A percentile compares a stretch with the other conserved stretches of the same genome.
phyloP scores from a whole-genome alignment of 1,140 invertebrate species.

The Drosophila setifemur region DNA sequence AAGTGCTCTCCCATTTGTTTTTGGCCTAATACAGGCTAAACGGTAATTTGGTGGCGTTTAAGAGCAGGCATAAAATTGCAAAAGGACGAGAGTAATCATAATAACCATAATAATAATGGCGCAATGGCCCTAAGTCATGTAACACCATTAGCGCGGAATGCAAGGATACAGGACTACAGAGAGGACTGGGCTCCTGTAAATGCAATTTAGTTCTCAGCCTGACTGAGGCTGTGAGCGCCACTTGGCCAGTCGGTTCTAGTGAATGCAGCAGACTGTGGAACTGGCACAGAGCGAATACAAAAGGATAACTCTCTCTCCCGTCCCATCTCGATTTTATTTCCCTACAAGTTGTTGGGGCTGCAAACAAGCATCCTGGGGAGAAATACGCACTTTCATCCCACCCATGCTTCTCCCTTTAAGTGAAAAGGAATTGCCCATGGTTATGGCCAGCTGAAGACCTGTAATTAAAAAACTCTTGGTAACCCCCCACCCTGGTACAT shows the following conservation, averaged over 20 bases:
- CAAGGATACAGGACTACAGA: neutral
- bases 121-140: slow-evolving; percentile 57
- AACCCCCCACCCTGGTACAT: neutral
- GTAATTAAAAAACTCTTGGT: slow-evolving; percentile 70
- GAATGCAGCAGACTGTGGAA: slow-evolving; percentile 77
- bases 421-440: slow-evolving; percentile 61
- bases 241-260: slow-evolving; percentile 71
- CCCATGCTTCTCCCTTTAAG: slow-evolving; percentile 4
- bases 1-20: slow-evolving; percentile 5
- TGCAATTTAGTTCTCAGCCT: slow-evolving; percentile 69
- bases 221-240: slow-evolving; percentile 36
- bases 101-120: slow-evolving; percentile 54
- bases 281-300: slow-evolving; percentile 68
- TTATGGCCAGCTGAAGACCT: slow-evolving; percentile 49
- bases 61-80: slow-evolving; percentile 19
- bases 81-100: slow-evolving; percentile 42
- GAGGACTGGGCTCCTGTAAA: slow-evolving; percentile 58
- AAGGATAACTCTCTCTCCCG: slow-evolving; percentile 11
- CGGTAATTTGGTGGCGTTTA: slow-evolving; percentile 31
- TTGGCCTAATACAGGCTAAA: slow-evolving; percentile 16
- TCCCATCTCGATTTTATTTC: neutral
- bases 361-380: slow-evolving; percentile 27
- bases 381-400: slow-evolving; percentile 28
- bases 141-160: slow-evolving; percentile 57
- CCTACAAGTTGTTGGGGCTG: slow-evolving; percentile 23